Conservation (phyloP, 2,797 vertebrate species). For the Onychomys leucogaster region DNA sequence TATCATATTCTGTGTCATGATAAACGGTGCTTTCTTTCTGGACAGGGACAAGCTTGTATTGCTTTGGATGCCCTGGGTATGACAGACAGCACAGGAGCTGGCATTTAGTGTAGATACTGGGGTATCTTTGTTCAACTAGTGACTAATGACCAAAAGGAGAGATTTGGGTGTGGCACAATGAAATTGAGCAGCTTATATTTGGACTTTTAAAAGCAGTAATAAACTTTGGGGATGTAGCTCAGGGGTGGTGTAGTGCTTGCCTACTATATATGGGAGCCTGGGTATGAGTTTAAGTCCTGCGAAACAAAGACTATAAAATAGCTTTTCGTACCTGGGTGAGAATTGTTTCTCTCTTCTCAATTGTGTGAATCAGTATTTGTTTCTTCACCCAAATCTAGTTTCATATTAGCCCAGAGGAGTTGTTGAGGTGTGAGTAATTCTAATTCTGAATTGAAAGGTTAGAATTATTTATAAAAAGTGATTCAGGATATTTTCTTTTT, state of each 20-base stretch:
- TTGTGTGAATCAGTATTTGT: not conserved
- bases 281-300: not conserved
- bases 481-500: slow-evolving; percentile 28
- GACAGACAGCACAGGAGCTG: not conserved
- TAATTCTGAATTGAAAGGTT: slow-evolving; percentile 30
- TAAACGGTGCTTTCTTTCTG: not conserved
- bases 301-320: not conserved
- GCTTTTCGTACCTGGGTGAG: not conserved
- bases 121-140: not conserved
- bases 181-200: not conserved
- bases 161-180: not conserved
- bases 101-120: not conserved
- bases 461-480: not conserved
- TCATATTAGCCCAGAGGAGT: not conserved
- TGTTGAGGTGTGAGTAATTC: not conserved
- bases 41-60: not conserved
- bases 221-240: too few relatives aligned
- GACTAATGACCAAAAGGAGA: not conserved
- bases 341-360: not conserved
- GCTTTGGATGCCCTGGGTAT: not conserved
- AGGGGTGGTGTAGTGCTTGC: not conserved
- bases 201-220: not conserved
- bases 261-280: not conserved
- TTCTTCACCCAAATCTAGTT: slow-evolving; percentile 11
- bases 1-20: not conserved